Evolutionary conservation across 2,113 vertebrate genomes (phyloP).

Genomic region (Stegostoma tigrinum): DNA sequence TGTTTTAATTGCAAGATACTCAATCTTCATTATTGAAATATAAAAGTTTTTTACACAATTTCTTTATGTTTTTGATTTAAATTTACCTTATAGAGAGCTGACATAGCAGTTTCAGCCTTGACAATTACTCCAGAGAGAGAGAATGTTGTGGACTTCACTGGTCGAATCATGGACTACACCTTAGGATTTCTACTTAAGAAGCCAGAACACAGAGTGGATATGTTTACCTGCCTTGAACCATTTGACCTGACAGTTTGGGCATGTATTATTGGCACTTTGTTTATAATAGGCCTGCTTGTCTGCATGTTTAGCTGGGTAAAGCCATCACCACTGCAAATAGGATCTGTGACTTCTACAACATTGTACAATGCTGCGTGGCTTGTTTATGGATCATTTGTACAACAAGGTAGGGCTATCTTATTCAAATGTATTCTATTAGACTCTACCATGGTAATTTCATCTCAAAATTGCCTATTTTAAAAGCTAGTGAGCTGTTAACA

Average conservation of each 20-base stretch:
- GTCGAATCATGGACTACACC: constrained; percentile 95
- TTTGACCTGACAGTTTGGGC: constrained; percentile 97
- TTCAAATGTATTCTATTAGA: neutral
- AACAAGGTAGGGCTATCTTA: constrained; percentile 77
- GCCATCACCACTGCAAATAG: constrained; percentile 89
- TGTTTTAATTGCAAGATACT: neutral
- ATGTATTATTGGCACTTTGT: constrained; percentile 90
- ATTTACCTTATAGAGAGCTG: constrained; percentile 68
- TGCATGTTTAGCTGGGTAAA: constrained; percentile 97
- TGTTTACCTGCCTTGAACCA: constrained; percentile 93
- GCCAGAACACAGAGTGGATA: constrained; percentile 89
- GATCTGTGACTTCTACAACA: constrained; percentile 88
- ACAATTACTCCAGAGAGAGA: constrained; percentile 96
- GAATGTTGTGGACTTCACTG: constrained; percentile 94
- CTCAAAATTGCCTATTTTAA: neutral
- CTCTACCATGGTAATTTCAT: neutral
- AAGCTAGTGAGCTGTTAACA: neutral
- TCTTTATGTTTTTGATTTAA: neutral
- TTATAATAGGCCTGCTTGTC: constrained; percentile 85
- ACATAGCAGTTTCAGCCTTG: constrained; percentile 89
- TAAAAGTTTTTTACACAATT: neutral
- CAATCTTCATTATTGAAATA: neutral
- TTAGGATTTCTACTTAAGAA: constrained; percentile 89
- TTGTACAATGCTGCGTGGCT: constrained; percentile 99
- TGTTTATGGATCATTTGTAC: constrained; percentile 95